Base-by-base conservation (phyloP, 2,888 invertebrate genomes). In the Dasypogon diadema region DNA sequence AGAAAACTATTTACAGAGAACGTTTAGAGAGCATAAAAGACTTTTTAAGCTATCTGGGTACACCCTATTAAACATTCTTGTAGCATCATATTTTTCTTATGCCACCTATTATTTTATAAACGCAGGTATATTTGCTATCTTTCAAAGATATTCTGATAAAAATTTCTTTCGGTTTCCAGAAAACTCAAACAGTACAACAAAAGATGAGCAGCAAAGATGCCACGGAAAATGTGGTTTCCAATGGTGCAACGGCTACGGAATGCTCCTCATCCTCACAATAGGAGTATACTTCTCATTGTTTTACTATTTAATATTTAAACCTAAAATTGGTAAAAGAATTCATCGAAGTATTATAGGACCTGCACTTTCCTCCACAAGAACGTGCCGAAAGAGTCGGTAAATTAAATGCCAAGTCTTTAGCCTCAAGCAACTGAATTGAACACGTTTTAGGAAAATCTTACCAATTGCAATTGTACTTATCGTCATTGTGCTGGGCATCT, bases 161-260 rank as follows among this genome's bases (percentile, higher is more conserved):
- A n/a, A 60, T 16, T 5, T 14, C 30, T 3, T 58, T 58, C 8
- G 21, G 16, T 58, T 74, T 74, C 1, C 37, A 77, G 77, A 76
- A 55, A 51, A 54, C 8, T 14, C 56, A 26, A 46, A 26, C 21
- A 2, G 10, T 1, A 30, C 48, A 48, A 14, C 48, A 16, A 48
- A 37, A 30, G 63, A 75, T 65, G 74, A 37, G 3, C n/a, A n/a
- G n/a, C n/a, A n/a, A n/a, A 42, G 74, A 10, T 79, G 78, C 37
- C 48, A 75, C 37, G 77, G 77, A 5, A 65, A 80, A 6, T 86
- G 86, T 56, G 81, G 81, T 16, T 83, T 85, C 26, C 82, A 82
- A 12, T 86, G 84, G 74, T 94, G 94, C 81, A 83, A 89, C 68
- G 94, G 94, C 0, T 91, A 92, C 79, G 94, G 94, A 48, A 90